Evolutionary conservation across 2,113 vertebrate genomes (phyloP), one percentile per base, ranked within the genome.

Genomic region (Lucifuga dentata): DNA sequence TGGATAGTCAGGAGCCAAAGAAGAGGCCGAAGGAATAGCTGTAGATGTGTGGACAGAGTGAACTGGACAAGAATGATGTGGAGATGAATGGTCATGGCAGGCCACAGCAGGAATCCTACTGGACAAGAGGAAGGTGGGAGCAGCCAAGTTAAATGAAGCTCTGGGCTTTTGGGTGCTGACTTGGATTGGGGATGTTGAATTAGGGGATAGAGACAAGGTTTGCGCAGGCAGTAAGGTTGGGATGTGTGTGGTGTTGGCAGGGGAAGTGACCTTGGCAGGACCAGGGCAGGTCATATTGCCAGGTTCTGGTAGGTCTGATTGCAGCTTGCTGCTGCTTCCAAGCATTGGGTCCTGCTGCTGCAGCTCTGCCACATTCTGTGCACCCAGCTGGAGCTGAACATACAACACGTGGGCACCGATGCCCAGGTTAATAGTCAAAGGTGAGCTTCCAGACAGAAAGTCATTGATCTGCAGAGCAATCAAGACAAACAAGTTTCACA

Each of bases 331-430:
- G 29, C 68, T 53, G 45, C 41, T 32, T 3, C 3, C 17, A 9
- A 51, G 26, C 48, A 23, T 59, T 1, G 48, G 12, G 23, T 75
- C 58, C 36, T 1, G 35, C 15, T 93, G 93, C 59, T 95, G 92
- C 70, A 94, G 93, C 6, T 91, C 91, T 0, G 88, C 91, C 23
- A 92, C 90, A 11, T 96, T 94, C 88, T 98, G 96, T 0, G 95
- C 94, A 0, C 96, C 95, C 48, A 99, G 86, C 85, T 99, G 96
- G 19, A 99, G 96, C 89, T 99, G 95, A 69, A 98, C 95, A 46
- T 96, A 96, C 96, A 98, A 98, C 92, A 95, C 94, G 48, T 98
- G 95, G 87, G 95, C 95, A 0, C 97, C 97, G 2, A 96, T 92
- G 0, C 96, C 94, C 51, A 98, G 91, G 5, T 94, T 96, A 73